A percentile compares a stretch with the other conserved stretches of the same genome.
Evolutionary conservation across 1,140 invertebrate genomes (phyloP).

Genomic region (Papilio machaon): DNA sequence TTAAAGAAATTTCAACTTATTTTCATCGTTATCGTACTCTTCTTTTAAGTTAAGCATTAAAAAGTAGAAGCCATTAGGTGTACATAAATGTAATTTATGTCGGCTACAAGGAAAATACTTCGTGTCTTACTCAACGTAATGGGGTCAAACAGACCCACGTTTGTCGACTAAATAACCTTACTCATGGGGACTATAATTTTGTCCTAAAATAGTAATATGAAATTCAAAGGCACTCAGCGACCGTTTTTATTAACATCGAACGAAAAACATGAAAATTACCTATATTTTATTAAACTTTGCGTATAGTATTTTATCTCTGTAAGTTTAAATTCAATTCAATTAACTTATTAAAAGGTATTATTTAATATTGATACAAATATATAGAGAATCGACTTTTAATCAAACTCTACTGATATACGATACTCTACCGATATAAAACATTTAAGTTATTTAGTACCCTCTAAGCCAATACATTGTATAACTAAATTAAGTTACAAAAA

Average conservation of each 20-base stretch:
- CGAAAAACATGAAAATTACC: not conserved
- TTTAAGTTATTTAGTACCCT: too few relatives aligned
- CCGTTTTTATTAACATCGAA: not conserved
- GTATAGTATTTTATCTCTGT: too few relatives aligned
- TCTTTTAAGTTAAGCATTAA: conserved; percentile 18
- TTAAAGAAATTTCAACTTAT: not conserved
- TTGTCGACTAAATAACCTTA: conserved; percentile 23
- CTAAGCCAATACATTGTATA: not conserved
- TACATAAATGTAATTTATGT: conserved; percentile 29
- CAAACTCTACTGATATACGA: too few relatives aligned
- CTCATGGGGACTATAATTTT: conserved; percentile 18
- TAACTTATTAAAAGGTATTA: too few relatives aligned
- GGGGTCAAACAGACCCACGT: conserved; percentile 18
- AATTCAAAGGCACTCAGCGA: not conserved
- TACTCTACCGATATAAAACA: too few relatives aligned
- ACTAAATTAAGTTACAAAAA: not conserved
- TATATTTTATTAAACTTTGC: not conserved
- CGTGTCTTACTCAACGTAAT: conserved; percentile 22
- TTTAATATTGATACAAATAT: too few relatives aligned
- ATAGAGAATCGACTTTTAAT: too few relatives aligned
- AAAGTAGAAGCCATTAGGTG: conserved; percentile 15
- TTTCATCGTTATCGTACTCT: not conserved
- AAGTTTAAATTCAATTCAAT: too few relatives aligned
- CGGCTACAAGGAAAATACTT: conserved; percentile 14
- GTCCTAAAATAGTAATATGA: conserved; percentile 18